Evolutionary conservation across 2,888 invertebrate genomes (phyloP).

Genomic region (Lasioglossum malachurum): DNA sequence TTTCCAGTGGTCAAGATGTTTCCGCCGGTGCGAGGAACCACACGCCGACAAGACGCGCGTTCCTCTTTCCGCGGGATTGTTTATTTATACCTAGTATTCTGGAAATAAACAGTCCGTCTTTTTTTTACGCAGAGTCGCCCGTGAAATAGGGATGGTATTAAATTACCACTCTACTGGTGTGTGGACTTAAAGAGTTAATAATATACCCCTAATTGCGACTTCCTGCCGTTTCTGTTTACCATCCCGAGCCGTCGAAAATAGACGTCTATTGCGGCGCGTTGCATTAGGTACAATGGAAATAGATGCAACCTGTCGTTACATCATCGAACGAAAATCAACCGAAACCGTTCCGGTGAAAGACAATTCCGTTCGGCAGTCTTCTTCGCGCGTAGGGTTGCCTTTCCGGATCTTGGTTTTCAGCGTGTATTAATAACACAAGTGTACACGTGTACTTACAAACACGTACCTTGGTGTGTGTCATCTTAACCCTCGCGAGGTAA

Average conservation of each 20-base stretch:
- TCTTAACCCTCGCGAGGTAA: too few species aligned
- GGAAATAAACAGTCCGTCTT: constrained; percentile 4
- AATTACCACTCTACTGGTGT: neutral
- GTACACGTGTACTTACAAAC: too few species aligned
- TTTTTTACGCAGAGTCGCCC: neutral
- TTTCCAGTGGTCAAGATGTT: neutral
- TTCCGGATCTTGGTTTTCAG: too few species aligned
- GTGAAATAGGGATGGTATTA: neutral
- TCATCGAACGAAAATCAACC: constrained; percentile 43
- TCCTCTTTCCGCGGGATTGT: neutral
- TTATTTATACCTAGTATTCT: neutral
- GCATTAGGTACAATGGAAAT: constrained; percentile 57
- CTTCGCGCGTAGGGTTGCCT: neutral
- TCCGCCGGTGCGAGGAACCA: neutral
- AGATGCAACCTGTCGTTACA: constrained; percentile 56
- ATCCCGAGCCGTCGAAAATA: constrained; percentile 45
- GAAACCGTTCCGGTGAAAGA: constrained; percentile 36
- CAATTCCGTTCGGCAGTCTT: neutral
- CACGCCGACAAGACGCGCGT: neutral
- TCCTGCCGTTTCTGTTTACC: constrained; percentile 54
- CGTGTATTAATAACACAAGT: too few species aligned
- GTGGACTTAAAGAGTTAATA: constrained; percentile 26
- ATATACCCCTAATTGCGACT: constrained; percentile 44
- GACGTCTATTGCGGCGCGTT: constrained; percentile 31
- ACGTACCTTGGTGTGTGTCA: too few species aligned